phyloP scores from a whole-genome alignment of 2,113 vertebrate genomes.

The Lathamus discolor region DNA sequence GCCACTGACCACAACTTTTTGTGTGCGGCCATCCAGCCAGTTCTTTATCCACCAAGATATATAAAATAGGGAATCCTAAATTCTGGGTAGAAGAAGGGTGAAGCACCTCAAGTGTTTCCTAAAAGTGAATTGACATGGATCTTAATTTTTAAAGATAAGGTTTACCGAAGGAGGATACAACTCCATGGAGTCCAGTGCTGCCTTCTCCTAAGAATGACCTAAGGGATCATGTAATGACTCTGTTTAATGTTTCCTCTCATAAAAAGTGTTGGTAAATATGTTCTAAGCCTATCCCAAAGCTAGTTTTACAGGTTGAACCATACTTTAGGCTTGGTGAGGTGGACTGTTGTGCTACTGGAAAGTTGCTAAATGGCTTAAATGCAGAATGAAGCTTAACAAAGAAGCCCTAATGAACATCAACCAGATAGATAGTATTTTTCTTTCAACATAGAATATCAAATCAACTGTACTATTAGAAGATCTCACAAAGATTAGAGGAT shows the following conservation, averaged over 20 bases:
- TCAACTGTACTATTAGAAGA: not conserved
- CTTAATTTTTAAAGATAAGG: not conserved
- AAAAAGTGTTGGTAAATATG: not conserved
- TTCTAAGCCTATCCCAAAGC: not conserved
- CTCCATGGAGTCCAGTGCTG: not conserved
- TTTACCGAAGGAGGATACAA: not conserved
- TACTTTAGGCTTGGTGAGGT: not conserved
- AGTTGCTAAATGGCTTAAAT: not conserved
- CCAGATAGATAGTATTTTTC: rapidly evolving
- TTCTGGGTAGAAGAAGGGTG: not conserved
- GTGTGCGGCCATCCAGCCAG: too few relatives aligned
- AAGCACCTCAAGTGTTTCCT: not conserved
- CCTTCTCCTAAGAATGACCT: not conserved
- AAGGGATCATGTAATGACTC: not conserved
- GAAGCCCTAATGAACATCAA: not conserved
- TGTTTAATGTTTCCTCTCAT: not conserved
- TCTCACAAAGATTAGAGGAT: not conserved
- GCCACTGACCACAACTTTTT: too few relatives aligned
- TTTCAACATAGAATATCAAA: not conserved
- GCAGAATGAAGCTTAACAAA: not conserved
- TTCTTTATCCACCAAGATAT: too few relatives aligned
- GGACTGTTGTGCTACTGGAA: not conserved
- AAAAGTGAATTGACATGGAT: not conserved
- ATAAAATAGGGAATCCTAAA: not conserved
- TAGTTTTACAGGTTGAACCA: not conserved